These are phyloP conservation scores for Drosophila bipectinata DNA, from an alignment of 1,140 invertebrate species.

Conservation along the genomic window DNA sequence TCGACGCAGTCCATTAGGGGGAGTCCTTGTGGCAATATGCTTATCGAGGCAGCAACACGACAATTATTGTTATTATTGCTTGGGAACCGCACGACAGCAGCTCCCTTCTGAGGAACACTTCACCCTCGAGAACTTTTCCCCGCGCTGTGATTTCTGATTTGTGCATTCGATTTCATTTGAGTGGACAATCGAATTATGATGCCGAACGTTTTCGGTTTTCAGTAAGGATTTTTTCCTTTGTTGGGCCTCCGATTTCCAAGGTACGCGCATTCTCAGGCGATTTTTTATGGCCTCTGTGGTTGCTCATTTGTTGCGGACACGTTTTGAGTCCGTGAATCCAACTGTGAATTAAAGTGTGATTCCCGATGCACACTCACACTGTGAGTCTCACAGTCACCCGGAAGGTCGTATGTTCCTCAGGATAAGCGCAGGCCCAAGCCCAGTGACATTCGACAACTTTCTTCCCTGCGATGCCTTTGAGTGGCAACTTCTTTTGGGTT, in stretches of 20 bases:
- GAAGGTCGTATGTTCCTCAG: constrained; percentile 35
- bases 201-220: constrained; percentile 60
- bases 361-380: constrained; percentile 69
- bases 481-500: constrained; percentile 64
- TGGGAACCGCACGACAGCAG: constrained; percentile 61
- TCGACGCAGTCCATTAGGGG: constrained; percentile 59
- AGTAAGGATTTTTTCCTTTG: constrained; percentile 16
- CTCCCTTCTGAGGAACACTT: constrained; percentile 20
- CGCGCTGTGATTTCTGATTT: constrained; percentile 59
- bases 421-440: constrained; percentile 35
- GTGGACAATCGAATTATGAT: constrained; percentile 80
- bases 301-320: constrained; percentile 81
- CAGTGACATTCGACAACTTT: constrained; percentile 42
- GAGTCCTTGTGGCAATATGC: constrained; percentile 63
- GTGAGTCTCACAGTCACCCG: constrained; percentile 62
- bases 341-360: constrained; percentile 62
- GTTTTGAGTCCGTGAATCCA: constrained; percentile 51
- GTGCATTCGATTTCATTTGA: constrained; percentile 80
- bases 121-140: constrained; percentile 20
- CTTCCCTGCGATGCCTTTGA: constrained; percentile 44
- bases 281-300: constrained; percentile 61
- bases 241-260: constrained; percentile 10
- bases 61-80: constrained; percentile 81
- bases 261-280: constrained; percentile 23
- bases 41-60: constrained; percentile 65